phyloP scores from a whole-genome alignment of 2,797 vertebrate genomes.

The Hoplostethus mediterraneus region DNA sequence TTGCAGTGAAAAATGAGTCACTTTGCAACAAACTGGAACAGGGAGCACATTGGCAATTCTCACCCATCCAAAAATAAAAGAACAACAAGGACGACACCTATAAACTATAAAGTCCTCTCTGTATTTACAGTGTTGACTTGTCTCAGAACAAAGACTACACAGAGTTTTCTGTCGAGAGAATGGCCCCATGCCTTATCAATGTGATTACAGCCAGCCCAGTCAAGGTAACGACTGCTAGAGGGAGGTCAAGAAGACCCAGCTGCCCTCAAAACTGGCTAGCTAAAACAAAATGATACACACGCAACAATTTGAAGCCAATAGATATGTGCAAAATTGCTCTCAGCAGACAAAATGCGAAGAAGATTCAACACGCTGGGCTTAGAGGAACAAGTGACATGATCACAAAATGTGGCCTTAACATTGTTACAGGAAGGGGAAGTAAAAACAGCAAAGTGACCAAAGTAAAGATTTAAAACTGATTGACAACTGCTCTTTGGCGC shows the following conservation, averaged over 20 bases:
- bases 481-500: background rate
- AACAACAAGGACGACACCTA: conserved; percentile 12
- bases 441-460: background rate
- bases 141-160: conserved; percentile 51
- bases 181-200: conserved; percentile 44
- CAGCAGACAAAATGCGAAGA: conserved; percentile 14
- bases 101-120: conserved; percentile 27
- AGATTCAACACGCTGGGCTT: background rate
- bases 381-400: background rate
- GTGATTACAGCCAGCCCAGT: conserved; percentile 50
- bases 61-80: conserved; percentile 17
- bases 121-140: conserved; percentile 29
- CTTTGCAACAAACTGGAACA: conserved; percentile 9
- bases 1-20: too few species aligned
- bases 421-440: background rate
- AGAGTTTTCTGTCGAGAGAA: conserved; percentile 23
- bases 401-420: background rate
- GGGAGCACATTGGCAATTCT: conserved; percentile 16
- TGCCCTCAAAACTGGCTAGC: conserved; percentile 30
- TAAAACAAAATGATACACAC: conserved; percentile 8
- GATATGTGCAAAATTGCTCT: conserved; percentile 45
- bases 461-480: background rate
- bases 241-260: conserved; percentile 51
- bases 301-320: conserved; percentile 27
- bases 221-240: conserved; percentile 40